Percentiles rank a stretch among this genome's conserved stretches.
These are phyloP conservation scores for Dinocampus coccinellae DNA, from an alignment of 2,888 invertebrate genomes.

Conservation along the genomic window DNA sequence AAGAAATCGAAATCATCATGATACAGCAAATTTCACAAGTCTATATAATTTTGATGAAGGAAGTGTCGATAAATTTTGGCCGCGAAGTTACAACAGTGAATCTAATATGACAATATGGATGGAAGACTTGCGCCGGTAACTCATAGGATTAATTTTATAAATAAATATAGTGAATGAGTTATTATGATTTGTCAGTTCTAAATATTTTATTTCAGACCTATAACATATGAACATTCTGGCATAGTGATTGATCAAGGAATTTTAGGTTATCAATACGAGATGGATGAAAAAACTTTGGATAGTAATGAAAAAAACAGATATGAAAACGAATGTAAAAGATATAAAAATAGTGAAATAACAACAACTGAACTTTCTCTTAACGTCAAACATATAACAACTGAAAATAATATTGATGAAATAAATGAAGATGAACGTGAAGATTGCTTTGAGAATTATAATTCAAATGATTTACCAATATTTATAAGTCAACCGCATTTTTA, in stretches of 20 bases:
- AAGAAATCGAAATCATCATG: constrained; percentile 79
- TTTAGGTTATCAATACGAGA: constrained; percentile 76
- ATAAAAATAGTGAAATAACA: constrained; percentile 57
- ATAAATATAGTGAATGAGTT: background rate
- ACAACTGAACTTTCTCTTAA: constrained; percentile 64
- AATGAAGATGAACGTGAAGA: too few species aligned
- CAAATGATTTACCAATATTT: constrained; percentile 85
- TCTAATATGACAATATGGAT: constrained; percentile 78
- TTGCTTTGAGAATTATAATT: constrained; percentile 53
- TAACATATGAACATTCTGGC: constrained; percentile 70
- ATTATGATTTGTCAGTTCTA: background rate
- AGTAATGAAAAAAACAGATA: constrained; percentile 60
- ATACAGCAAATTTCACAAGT: constrained; percentile 71
- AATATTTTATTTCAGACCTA: constrained; percentile 45
- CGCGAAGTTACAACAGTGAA: constrained; percentile 74
- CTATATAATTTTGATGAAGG: constrained; percentile 77
- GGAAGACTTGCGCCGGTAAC: constrained; percentile 80
- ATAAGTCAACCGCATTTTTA: constrained; percentile 89
- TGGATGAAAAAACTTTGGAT: constrained; percentile 74
- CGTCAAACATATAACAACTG: constrained; percentile 47
- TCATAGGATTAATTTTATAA: background rate
- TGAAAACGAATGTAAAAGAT: constrained; percentile 64
- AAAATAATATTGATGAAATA: too few species aligned
- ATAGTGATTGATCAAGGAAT: constrained; percentile 75
- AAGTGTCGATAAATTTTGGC: constrained; percentile 86